Percentiles rank a stretch among this genome's conserved stretches.
Evolutionary conservation across 2,797 vertebrate species (phyloP).

Genomic region (Mionectes olivaceus): DNA sequence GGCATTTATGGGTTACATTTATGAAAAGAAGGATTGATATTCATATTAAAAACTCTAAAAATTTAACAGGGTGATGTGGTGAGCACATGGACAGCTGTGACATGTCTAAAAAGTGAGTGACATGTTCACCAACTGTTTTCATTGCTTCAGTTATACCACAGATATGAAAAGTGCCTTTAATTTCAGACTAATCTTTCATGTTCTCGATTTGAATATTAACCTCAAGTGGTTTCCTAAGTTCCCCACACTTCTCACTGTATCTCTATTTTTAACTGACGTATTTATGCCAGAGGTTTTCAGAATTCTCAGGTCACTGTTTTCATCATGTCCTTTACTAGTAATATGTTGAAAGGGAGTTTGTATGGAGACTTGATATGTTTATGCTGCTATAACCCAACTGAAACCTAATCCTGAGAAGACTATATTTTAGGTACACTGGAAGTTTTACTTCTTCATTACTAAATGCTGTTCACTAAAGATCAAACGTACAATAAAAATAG

Average conservation of each 20-base stretch:
- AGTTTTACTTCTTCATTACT: background rate
- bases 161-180: constrained; percentile 70
- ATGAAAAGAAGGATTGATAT: constrained; percentile 78
- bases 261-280: constrained; percentile 55
- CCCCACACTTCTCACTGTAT: constrained; percentile 51
- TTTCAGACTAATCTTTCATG: constrained; percentile 69
- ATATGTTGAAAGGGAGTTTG: background rate
- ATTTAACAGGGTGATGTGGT: constrained; percentile 67
- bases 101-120: constrained; percentile 75
- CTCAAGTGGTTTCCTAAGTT: constrained; percentile 51
- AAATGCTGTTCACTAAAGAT: background rate
- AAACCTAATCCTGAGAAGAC: background rate
- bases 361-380: background rate
- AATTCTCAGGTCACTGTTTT: constrained; percentile 52
- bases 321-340: background rate
- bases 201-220: constrained; percentile 68
- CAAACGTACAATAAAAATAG: background rate
- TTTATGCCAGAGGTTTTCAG: constrained; percentile 30
- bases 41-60: constrained; percentile 77
- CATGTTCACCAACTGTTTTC: constrained; percentile 71
- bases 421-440: background rate
- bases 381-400: background rate
- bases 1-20: constrained; percentile 79
- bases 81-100: constrained; percentile 73
- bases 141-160: constrained; percentile 71